A percentile compares a stretch with the other conserved stretches of the same genome.
These are phyloP conservation scores for Chorisops tibialis DNA, from an alignment of 2,888 invertebrate genomes.

Conservation along the genomic window DNA sequence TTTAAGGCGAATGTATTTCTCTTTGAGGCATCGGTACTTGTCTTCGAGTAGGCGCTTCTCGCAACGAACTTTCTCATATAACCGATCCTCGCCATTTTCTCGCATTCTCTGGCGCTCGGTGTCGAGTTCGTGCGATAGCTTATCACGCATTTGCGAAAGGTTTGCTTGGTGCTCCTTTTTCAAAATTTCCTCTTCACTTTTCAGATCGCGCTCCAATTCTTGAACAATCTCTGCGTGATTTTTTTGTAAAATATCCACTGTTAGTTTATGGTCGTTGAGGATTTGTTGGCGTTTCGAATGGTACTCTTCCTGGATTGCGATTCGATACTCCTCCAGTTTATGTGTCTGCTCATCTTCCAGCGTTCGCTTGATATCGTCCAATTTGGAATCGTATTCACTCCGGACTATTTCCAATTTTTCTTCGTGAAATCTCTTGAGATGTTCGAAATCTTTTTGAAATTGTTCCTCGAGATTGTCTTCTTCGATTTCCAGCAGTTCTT, in stretches of 20 bases:
- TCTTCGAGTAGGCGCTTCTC: constrained; percentile 71
- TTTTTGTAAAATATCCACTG: constrained; percentile 47
- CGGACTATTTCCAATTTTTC: constrained; percentile 50
- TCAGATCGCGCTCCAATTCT: constrained; percentile 49
- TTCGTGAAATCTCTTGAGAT: constrained; percentile 43
- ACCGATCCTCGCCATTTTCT: constrained; percentile 51
- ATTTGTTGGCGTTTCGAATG: constrained; percentile 55
- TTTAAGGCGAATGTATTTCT: constrained; percentile 76
- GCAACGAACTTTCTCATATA: constrained; percentile 64
- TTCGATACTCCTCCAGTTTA: constrained; percentile 49
- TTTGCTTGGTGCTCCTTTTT: constrained; percentile 66
- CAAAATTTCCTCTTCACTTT: constrained; percentile 63
- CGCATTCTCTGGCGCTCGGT: constrained; percentile 52
- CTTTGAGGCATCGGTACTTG: constrained; percentile 76
- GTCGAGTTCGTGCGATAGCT: constrained; percentile 59
- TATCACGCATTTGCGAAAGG: constrained; percentile 61
- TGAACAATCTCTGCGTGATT: constrained; percentile 49
- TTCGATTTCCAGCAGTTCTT: constrained; percentile 53
- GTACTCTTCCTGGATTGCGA: constrained; percentile 50
- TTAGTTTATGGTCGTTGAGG: constrained; percentile 55
- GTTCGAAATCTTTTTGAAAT: constrained; percentile 44
- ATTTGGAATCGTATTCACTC: constrained; percentile 47
- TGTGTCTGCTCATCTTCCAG: constrained; percentile 53
- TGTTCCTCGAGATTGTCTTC: constrained; percentile 48
- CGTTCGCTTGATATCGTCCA: constrained; percentile 53